Evolutionary conservation across 2,888 invertebrate species (phyloP).

Genomic region (Synergus umbraculus): DNA sequence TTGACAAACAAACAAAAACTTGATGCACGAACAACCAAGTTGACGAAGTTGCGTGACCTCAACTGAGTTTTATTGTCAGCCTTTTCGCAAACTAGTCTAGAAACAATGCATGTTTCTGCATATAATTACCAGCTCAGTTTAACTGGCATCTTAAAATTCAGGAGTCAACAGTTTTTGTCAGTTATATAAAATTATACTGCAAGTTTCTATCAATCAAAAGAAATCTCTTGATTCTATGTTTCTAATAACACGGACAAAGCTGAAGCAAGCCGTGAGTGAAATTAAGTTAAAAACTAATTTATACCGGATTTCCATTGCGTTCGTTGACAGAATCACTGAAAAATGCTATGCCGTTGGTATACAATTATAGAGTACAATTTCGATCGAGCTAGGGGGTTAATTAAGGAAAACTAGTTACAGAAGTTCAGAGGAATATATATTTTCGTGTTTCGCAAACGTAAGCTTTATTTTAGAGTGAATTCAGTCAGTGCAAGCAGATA

Average conservation of each 20-base stretch:
- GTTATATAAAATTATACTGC: neutral
- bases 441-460: conserved; percentile 15
- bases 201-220: neutral
- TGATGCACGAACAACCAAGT: conserved; percentile 16
- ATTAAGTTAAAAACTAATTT: conserved; percentile 1
- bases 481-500: conserved; percentile 11
- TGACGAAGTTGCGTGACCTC: conserved; percentile 18
- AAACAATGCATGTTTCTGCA: neutral
- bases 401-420: conserved; percentile 24
- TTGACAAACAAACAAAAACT: neutral
- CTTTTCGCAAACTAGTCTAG: neutral
- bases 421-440: conserved; percentile 8
- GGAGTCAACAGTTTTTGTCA: neutral
- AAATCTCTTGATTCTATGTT: neutral
- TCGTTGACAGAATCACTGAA: neutral
- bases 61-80: neutral
- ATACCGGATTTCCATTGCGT: neutral
- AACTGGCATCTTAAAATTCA: neutral
- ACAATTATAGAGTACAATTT: conserved; percentile 14
- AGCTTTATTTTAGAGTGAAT: conserved; percentile 22
- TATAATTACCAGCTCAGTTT: neutral
- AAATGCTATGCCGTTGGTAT: neutral
- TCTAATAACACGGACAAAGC: neutral
- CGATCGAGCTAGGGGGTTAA: conserved; percentile 15
- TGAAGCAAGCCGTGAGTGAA: neutral